Percentiles rank a stretch among this genome's conserved stretches.
phyloP scores from a whole-genome alignment of 2,113 vertebrate genomes.

The Platichthys stellatus region DNA sequence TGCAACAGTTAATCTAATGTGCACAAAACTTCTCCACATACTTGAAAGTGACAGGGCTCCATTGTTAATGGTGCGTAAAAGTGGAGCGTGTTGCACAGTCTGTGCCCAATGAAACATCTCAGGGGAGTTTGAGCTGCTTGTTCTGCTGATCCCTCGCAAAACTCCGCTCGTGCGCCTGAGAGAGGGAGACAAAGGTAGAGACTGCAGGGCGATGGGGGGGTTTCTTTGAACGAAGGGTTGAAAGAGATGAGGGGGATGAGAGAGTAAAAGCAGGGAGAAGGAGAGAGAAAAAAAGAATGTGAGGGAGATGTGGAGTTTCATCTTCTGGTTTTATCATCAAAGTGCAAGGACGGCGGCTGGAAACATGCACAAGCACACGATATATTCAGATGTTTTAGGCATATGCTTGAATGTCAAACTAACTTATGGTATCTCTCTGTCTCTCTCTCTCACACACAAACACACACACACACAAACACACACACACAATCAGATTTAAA shows the following conservation, averaged over 20 bases:
- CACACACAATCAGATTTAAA: conserved; percentile 36
- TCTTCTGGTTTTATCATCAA: conserved; percentile 56
- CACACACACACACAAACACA: not conserved
- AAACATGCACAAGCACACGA: not conserved
- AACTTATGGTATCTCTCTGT: not conserved
- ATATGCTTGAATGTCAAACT: conserved; percentile 8
- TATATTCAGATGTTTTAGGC: not conserved
- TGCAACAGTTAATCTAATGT: not conserved
- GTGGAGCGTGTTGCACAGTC: conserved; percentile 34
- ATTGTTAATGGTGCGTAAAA: conserved; percentile 33
- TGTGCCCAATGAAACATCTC: conserved; percentile 8
- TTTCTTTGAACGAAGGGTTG: not conserved
- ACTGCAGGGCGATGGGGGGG: not conserved
- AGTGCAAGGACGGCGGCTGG: conserved; percentile 6
- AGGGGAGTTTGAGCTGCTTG: conserved; percentile 3
- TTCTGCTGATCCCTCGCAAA: conserved; percentile 34
- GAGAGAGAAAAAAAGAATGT: not conserved
- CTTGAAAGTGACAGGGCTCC: not conserved
- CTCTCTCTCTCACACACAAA: not conserved
- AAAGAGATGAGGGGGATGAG: conserved; percentile 14
- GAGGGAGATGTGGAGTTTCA: conserved; percentile 3
- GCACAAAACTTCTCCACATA: too few species aligned
- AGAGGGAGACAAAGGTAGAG: not conserved
- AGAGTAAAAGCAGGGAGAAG: not conserved
- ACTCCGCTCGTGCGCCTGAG: conserved; percentile 1